These are phyloP conservation scores for Lepisosteus osseus DNA, from an alignment of 2,113 vertebrate genomes.

Conservation along the genomic window DNA sequence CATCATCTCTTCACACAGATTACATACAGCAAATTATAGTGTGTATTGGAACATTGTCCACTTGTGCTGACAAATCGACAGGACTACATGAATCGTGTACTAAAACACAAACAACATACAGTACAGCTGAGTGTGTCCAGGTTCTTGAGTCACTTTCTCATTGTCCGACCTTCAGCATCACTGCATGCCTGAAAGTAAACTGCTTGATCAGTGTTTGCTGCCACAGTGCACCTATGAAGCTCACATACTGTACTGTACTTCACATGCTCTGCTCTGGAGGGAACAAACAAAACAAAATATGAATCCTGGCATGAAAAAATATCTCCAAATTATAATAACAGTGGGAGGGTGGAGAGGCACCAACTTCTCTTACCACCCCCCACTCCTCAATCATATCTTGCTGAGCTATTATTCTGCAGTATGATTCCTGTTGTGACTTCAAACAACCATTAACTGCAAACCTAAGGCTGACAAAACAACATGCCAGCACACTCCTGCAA, in stretches of 20 bases:
- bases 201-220: background rate
- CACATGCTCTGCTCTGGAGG: background rate
- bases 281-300: background rate
- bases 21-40: too few species aligned
- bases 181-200: background rate
- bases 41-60: too few species aligned
- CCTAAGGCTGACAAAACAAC: slow-evolving; percentile 1
- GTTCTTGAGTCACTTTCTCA: background rate
- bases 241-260: too few species aligned
- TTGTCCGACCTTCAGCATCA: background rate
- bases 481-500: background rate
- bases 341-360: background rate
- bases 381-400: slow-evolving; percentile 1
- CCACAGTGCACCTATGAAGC: background rate
- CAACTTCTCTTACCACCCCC: background rate
- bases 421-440: slow-evolving; percentile 1
- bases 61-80: background rate
- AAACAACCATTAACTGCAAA: slow-evolving; percentile 6
- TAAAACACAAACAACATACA: too few species aligned
- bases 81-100: background rate
- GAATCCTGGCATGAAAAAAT: slow-evolving; percentile 5
- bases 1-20: too few species aligned
- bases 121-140: background rate
- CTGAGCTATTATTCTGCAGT: slow-evolving; percentile 8
- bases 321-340: slow-evolving; percentile 7